A percentile compares a stretch with the other conserved stretches of the same genome.
Evolutionary conservation across 2,113 vertebrate genomes (phyloP).

Genomic region (Catharus fuscescens): DNA sequence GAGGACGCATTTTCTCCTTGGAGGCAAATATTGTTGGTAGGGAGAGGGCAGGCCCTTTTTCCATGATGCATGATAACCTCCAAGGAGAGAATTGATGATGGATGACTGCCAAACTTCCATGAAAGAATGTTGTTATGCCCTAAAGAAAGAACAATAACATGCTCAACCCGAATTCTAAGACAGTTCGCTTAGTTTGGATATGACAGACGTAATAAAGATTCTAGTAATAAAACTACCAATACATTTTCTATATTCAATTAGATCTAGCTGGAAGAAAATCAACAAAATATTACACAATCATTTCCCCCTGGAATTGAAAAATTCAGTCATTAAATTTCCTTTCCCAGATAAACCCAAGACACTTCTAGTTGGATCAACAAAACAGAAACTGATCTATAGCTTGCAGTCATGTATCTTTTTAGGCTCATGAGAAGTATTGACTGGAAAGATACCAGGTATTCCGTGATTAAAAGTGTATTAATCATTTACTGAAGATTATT

Average conservation of each 20-base stretch:
- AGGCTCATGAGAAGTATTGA: conserved; percentile 1
- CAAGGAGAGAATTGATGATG: conserved; percentile 29
- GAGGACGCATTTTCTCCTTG: neutral
- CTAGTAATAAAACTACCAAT: neutral
- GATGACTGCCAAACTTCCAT: conserved; percentile 45
- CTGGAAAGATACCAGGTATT: conserved; percentile 28
- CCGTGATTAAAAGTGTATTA: conserved; percentile 52
- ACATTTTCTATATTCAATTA: conserved; percentile 8
- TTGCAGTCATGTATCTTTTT: conserved; percentile 15
- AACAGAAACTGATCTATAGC: neutral
- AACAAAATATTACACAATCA: neutral
- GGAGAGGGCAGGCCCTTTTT: conserved; percentile 43
- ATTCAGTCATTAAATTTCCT: neutral
- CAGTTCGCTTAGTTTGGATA: conserved; percentile 3
- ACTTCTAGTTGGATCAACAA: neutral
- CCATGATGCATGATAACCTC: conserved; percentile 26
- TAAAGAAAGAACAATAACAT: neutral
- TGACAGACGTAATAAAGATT: neutral
- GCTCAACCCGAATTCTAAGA: neutral
- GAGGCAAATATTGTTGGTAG: conserved; percentile 18
- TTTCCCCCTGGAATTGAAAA: neutral
- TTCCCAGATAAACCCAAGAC: neutral
- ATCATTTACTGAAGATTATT: conserved; percentile 58
- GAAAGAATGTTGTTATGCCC: conserved; percentile 27
- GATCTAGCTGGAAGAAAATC: neutral